These are phyloP conservation scores for Diachasma alloeum DNA, from an alignment of 1,140 invertebrate genomes.

Conservation along the genomic window DNA sequence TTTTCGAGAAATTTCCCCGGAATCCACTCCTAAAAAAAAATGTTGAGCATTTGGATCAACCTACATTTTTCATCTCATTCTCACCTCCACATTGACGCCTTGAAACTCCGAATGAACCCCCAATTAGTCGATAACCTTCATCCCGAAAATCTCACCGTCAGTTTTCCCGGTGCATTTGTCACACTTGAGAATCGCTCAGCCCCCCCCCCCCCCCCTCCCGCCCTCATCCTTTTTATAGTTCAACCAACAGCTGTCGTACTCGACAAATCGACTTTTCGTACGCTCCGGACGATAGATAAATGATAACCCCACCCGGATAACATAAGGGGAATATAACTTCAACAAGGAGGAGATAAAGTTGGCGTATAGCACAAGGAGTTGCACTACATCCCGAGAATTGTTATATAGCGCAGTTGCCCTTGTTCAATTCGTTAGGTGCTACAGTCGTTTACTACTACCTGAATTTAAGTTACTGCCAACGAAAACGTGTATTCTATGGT, in stretches of 20 bases:
- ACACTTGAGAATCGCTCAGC: conserved; percentile 40
- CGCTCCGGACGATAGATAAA: neutral
- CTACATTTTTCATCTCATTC: too few relatives aligned
- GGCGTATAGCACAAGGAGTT: neutral
- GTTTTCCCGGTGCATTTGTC: conserved; percentile 33
- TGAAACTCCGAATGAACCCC: neutral
- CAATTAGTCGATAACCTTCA: neutral
- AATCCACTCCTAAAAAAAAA: too few relatives aligned
- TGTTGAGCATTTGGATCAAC: too few relatives aligned
- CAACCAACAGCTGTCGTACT: neutral
- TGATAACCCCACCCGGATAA: neutral
- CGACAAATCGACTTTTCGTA: conserved; percentile 4
- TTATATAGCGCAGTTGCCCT: neutral
- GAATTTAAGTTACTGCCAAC: conserved; percentile 43
- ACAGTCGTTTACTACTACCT: conserved; percentile 33
- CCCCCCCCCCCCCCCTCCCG: conserved; percentile 7
- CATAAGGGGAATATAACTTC: neutral
- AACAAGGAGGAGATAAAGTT: neutral
- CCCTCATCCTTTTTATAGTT: conserved; percentile 17
- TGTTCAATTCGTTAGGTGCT: conserved; percentile 20
- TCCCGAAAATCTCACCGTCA: neutral
- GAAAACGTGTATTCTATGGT: conserved; percentile 46
- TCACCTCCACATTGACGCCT: too few relatives aligned
- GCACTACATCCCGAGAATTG: neutral
- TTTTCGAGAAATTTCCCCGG: too few relatives aligned